phyloP scores from a whole-genome alignment of 2,113 vertebrate genomes.

The Mesembrinibis cayennensis region DNA sequence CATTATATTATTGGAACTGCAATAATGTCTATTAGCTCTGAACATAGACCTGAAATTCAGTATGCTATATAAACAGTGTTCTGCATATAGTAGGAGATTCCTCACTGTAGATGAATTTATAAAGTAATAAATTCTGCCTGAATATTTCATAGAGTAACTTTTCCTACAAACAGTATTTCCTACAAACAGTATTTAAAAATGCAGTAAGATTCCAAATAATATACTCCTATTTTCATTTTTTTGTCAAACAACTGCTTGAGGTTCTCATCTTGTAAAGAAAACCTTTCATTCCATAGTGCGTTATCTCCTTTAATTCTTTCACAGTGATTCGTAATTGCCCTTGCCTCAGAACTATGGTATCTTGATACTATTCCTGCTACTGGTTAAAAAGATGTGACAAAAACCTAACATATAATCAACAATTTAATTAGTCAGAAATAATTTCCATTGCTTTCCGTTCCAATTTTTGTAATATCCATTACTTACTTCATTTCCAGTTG shows the following conservation, averaged over 20 bases:
- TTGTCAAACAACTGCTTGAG: not conserved
- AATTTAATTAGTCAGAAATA: not conserved
- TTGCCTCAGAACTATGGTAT: not conserved
- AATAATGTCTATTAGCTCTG: not conserved
- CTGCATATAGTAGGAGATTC: not conserved
- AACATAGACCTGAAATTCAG: not conserved
- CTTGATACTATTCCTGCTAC: not conserved
- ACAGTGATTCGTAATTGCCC: not conserved
- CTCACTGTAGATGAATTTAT: not conserved
- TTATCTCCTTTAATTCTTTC: not conserved
- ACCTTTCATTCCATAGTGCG: not conserved
- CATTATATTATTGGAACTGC: not conserved
- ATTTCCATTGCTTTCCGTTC: not conserved
- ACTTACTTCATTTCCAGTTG: constrained; percentile 90
- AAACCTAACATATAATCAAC: not conserved
- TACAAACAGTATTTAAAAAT: not conserved
- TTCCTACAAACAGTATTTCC: not conserved
- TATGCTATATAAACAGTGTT: not conserved
- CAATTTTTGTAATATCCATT: not conserved
- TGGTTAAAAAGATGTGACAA: not conserved
- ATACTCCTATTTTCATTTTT: not conserved
- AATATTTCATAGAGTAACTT: not conserved
- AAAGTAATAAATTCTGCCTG: not conserved
- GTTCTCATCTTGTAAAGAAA: not conserved
- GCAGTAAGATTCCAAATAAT: not conserved